Evolutionary conservation across 1,140 invertebrate species (phyloP).

Genomic region (Chelonus insularis): DNA sequence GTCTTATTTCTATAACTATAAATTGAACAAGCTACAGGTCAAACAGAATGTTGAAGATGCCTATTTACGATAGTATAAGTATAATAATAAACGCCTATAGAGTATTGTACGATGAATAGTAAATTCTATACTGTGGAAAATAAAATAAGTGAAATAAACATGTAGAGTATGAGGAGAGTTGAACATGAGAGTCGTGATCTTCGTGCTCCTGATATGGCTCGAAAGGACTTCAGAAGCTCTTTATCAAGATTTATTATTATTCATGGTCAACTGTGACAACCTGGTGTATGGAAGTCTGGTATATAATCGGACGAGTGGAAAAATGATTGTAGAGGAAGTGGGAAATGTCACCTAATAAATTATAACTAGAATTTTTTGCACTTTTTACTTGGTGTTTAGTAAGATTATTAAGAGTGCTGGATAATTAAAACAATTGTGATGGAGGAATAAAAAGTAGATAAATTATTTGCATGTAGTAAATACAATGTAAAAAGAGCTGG

Average conservation of each 20-base stretch:
- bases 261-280: slow-evolving; percentile 43
- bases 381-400: too few species aligned
- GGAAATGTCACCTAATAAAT: background rate
- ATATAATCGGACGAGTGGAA: background rate
- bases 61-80: slow-evolving; percentile 16
- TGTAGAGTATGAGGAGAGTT: slow-evolving; percentile 16
- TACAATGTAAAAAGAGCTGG: too few species aligned
- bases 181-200: slow-evolving; percentile 47
- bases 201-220: slow-evolving; percentile 40
- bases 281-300: background rate
- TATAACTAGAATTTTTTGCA: background rate
- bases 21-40: background rate
- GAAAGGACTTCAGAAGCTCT: slow-evolving; percentile 17
- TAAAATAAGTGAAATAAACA: slow-evolving; percentile 18
- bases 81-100: slow-evolving; percentile 22
- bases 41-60: slow-evolving; percentile 10
- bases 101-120: background rate
- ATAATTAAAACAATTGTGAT: too few species aligned
- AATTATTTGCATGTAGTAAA: too few species aligned
- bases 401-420: too few species aligned
- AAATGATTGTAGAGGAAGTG: background rate
- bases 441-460: too few species aligned
- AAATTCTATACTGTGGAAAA: slow-evolving; percentile 12
- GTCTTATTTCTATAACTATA: background rate
- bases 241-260: slow-evolving; percentile 50